phyloP scores from a whole-genome alignment of 2,888 invertebrate species.

The Phyto melanocephala region DNA sequence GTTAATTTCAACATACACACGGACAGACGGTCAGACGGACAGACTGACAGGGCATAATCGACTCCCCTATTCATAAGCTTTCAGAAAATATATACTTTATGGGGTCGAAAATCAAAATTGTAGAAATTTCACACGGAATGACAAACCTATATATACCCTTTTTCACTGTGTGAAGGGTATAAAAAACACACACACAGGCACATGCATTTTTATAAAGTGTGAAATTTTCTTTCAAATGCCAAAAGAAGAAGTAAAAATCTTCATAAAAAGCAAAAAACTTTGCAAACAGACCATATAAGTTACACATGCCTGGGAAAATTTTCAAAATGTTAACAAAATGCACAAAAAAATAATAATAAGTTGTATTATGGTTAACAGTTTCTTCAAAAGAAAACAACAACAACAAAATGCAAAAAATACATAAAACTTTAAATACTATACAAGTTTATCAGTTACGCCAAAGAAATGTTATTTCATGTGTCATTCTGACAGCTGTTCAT shows the following conservation, averaged over 20 bases:
- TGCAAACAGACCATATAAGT: constrained; percentile 62
- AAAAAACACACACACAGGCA: too few relatives aligned
- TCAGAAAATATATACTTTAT: too few relatives aligned
- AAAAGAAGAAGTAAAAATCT: constrained; percentile 8
- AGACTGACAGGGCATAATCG: too few relatives aligned
- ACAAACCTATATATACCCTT: too few relatives aligned
- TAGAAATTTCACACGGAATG: too few relatives aligned
- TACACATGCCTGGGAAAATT: constrained; percentile 44
- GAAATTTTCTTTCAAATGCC: constrained; percentile 42
- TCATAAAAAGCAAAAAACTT: constrained; percentile 43
- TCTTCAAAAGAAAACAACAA: constrained; percentile 27
- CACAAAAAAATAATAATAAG: constrained; percentile 22
- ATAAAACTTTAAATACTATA: constrained; percentile 37
- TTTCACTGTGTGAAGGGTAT: too few relatives aligned
- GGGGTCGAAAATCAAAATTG: too few relatives aligned
- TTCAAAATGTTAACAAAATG: constrained; percentile 20
- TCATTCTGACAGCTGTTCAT: constrained; percentile 64
- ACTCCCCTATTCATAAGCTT: too few relatives aligned
- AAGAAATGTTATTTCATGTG: constrained; percentile 60
- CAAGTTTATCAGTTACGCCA: constrained; percentile 59
- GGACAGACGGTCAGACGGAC: too few relatives aligned
- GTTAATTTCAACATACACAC: too few relatives aligned
- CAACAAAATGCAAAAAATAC: too few relatives aligned
- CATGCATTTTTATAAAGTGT: constrained; percentile 52
- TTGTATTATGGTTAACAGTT: constrained; percentile 48